Evolutionary conservation across 2,888 invertebrate genomes (phyloP).

Genomic region (Torymus auratus): DNA sequence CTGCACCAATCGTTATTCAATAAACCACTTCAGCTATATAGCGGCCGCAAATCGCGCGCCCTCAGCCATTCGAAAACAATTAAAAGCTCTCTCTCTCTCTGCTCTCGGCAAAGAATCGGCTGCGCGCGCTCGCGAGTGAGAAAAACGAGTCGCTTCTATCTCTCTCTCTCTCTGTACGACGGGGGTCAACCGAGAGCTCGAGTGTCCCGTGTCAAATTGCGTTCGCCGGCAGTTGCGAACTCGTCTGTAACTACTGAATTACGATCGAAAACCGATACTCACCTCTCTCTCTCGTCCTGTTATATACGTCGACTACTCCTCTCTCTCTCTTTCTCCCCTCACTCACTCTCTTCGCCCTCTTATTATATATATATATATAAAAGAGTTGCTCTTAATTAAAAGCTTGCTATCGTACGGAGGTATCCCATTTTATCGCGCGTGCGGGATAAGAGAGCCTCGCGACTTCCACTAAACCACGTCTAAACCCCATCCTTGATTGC

Average conservation of each 20-base stretch:
- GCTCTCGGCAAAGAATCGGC: too few species aligned
- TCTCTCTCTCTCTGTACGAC: too few species aligned
- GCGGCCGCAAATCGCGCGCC: too few species aligned
- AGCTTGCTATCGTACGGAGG: not conserved
- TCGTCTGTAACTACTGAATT: constrained; percentile 35
- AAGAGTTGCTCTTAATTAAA: constrained; percentile 42
- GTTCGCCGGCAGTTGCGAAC: constrained; percentile 17
- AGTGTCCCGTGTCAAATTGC: constrained; percentile 43
- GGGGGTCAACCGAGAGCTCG: constrained; percentile 1
- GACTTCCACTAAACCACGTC: too few species aligned
- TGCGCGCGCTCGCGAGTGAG: too few species aligned
- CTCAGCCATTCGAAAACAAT: too few species aligned
- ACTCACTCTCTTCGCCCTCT: not conserved
- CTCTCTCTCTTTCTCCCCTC: not conserved
- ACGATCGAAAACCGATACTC: constrained; percentile 48
- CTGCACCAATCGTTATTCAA: too few species aligned
- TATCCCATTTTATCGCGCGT: constrained; percentile 24
- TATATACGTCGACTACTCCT: not conserved
- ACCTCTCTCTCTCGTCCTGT: not conserved
- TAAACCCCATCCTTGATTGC: too few species aligned
- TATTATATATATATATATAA: constrained; percentile 7
- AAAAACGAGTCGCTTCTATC: too few species aligned
- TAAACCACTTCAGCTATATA: too few species aligned
- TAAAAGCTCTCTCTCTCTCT: too few species aligned
- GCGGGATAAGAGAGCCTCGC: too few species aligned